Percentiles rank a stretch among this genome's conserved stretches.
These are phyloP conservation scores for Ceratotherium simum DNA, from an alignment of 2,113 vertebrate species.

Conservation along the genomic window DNA sequence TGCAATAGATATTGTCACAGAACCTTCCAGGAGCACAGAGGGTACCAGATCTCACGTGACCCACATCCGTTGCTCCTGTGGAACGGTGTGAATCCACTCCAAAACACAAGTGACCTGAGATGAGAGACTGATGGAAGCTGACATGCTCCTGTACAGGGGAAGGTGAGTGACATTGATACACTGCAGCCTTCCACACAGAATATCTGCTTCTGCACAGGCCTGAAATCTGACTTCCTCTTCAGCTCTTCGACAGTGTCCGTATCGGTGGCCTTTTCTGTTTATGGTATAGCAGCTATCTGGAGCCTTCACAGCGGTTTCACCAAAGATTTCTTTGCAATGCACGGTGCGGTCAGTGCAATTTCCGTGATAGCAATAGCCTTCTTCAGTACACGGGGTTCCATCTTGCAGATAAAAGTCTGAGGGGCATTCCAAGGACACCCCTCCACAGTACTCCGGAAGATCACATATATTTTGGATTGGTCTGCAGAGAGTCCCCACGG, in stretches of 20 bases:
- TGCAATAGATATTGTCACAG: conserved; percentile 59
- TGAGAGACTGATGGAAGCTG: conserved; percentile 76
- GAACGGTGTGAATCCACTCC: conserved; percentile 60
- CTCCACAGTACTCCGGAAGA: conserved; percentile 91
- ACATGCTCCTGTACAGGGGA: conserved; percentile 67
- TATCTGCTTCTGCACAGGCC: conserved; percentile 44
- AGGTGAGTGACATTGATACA: conserved; percentile 73
- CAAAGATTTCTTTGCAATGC: conserved; percentile 92
- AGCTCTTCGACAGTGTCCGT: conserved; percentile 66
- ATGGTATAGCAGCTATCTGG: conserved; percentile 74
- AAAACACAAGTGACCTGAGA: conserved; percentile 61
- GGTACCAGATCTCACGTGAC: conserved; percentile 73
- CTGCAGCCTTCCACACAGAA: conserved; percentile 82
- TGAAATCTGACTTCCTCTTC: accelerated
- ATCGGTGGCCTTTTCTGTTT: conserved; percentile 67
- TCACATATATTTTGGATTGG: conserved; percentile 89
- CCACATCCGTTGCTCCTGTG: neutral
- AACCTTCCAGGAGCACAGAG: conserved; percentile 52
- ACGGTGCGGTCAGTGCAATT: conserved; percentile 87
- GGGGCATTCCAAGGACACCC: conserved; percentile 85
- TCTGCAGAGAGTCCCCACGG: conserved; percentile 87
- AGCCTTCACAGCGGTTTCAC: conserved; percentile 1
- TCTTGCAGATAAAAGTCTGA: conserved; percentile 88
- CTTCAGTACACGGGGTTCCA: conserved; percentile 87
- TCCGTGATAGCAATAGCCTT: conserved; percentile 90